A percentile compares a stretch with the other conserved stretches of the same genome.
These are phyloP conservation scores for Himalopsyche japonica DNA, from an alignment of 2,888 invertebrate species.

Conservation along the genomic window DNA sequence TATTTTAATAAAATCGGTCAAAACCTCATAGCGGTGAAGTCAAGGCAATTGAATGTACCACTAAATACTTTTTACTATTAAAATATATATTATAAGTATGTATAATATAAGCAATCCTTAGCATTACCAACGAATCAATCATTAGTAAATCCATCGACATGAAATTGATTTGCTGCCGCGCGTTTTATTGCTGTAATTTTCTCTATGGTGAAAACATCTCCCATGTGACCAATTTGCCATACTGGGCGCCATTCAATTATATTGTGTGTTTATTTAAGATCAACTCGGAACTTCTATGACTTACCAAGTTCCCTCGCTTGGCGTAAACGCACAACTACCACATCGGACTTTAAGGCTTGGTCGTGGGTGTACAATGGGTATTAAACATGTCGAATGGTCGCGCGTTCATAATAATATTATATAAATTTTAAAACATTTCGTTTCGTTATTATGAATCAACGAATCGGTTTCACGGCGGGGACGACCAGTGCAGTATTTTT, in stretches of 20 bases:
- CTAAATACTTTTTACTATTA: too few relatives aligned
- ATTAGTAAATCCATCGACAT: too few relatives aligned
- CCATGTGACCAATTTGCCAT: neutral
- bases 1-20: too few relatives aligned
- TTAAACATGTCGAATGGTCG: constrained; percentile 37
- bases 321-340: neutral
- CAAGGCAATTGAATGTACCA: too few relatives aligned
- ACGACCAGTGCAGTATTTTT: neutral
- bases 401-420: constrained; percentile 28
- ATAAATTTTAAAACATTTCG: constrained; percentile 30
- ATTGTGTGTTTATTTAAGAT: neutral
- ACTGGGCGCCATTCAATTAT: neutral
- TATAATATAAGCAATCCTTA: too few relatives aligned
- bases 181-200: too few relatives aligned
- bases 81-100: too few relatives aligned
- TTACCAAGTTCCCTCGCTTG: neutral
- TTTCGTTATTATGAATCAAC: constrained; percentile 35
- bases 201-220: too few relatives aligned
- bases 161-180: too few relatives aligned
- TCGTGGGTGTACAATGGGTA: constrained; percentile 35
- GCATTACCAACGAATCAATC: too few relatives aligned
- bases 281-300: neutral
- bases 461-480: neutral
- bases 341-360: neutral
- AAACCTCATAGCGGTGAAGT: too few relatives aligned